phyloP scores from a whole-genome alignment of 2,797 vertebrate species.

The Paedocypris micromegethes region DNA sequence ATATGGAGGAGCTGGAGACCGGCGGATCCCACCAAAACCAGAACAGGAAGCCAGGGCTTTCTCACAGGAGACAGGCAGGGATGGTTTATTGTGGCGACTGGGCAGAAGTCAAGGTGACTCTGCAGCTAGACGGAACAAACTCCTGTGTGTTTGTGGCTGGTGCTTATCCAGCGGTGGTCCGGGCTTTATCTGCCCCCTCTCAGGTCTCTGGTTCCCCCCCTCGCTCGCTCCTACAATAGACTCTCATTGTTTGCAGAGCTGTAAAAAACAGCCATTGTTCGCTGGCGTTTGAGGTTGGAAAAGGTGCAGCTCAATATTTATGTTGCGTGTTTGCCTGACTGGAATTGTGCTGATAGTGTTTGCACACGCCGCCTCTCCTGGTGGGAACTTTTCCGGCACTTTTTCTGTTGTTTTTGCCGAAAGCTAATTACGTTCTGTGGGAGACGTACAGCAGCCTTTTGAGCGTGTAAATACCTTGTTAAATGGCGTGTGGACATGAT shows the following conservation, averaged over 20 bases:
- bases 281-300: conserved; percentile 2
- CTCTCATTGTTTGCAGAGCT: conserved; percentile 32
- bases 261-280: conserved; percentile 19
- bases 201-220: conserved; percentile 3
- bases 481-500: too few species aligned
- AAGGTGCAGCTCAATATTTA: conserved; percentile 22
- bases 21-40: conserved; percentile 43
- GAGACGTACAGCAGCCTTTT: too few species aligned
- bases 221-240: conserved; percentile 10
- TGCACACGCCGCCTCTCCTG: background rate
- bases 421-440: too few species aligned
- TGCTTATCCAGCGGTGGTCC: conserved; percentile 4
- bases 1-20: conserved; percentile 44
- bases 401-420: too few species aligned
- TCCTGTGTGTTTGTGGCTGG: conserved; percentile 14
- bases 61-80: conserved; percentile 45
- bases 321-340: conserved; percentile 17
- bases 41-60: conserved; percentile 9
- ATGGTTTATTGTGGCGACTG: conserved; percentile 40
- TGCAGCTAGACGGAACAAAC: background rate
- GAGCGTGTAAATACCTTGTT: too few species aligned
- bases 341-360: conserved; percentile 3
- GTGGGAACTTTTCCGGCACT: background rate
- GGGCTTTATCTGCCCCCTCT: conserved; percentile 17
- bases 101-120: background rate